Percentiles rank a stretch among this genome's conserved stretches.
phyloP scores from a whole-genome alignment of 2,888 invertebrate genomes.

The Arge pagana region DNA sequence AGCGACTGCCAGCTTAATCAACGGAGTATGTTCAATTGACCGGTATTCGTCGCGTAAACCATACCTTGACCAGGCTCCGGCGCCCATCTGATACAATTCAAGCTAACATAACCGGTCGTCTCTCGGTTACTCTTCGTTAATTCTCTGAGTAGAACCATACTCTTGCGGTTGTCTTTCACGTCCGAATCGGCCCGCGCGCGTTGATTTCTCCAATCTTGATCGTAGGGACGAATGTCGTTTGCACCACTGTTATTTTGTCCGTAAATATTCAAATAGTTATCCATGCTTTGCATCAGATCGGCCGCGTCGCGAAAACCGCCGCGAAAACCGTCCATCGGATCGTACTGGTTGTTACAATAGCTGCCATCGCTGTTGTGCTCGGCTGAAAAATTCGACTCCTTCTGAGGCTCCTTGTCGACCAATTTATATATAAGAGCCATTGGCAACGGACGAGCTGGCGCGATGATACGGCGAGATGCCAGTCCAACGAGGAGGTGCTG shows the following conservation, averaged over 20 bases:
- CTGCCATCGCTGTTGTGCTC: conserved; percentile 26
- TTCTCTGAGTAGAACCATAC: conserved; percentile 66
- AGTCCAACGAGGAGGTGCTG: conserved; percentile 81
- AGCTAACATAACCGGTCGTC: conserved; percentile 69
- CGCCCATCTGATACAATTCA: conserved; percentile 85
- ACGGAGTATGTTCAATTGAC: conserved; percentile 73
- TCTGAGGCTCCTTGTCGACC: conserved; percentile 35
- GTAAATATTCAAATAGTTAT: conserved; percentile 23
- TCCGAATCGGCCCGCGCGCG: conserved; percentile 31
- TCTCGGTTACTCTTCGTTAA: conserved; percentile 69
- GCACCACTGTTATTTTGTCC: conserved; percentile 33
- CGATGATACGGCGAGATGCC: conserved; percentile 68
- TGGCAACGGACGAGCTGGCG: conserved; percentile 48
- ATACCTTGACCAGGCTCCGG: conserved; percentile 83
- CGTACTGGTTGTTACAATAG: conserved; percentile 31
- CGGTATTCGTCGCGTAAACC: conserved; percentile 84
- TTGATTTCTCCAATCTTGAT: conserved; percentile 30
- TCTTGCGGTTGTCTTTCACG: conserved; percentile 42
- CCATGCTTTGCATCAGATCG: conserved; percentile 26
- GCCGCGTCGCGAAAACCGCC: conserved; percentile 41
- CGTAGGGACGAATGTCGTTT: conserved; percentile 37
- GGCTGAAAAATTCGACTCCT: conserved; percentile 26
- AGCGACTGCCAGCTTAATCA: conserved; percentile 29
- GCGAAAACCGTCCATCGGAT: conserved; percentile 51
- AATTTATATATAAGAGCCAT: conserved; percentile 52